Base-by-base conservation (phyloP, 2,113 vertebrate species). In the Rhinolophus sinicus region DNA sequence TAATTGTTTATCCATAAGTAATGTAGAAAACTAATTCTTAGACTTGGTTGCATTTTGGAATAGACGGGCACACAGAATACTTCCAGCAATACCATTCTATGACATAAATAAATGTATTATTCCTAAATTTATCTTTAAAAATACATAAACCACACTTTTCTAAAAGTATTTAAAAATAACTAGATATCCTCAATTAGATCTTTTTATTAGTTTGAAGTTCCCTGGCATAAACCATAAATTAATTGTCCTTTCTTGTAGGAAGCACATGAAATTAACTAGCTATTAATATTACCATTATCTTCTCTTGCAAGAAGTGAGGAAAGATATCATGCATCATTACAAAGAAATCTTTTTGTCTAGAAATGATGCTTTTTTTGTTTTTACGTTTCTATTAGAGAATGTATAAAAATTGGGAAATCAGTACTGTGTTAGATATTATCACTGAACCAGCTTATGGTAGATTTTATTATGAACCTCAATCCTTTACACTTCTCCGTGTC, bases 71-170 rank as follows among this genome's bases (percentile, higher is more conserved):
- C 6, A 28, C 3, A 67, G 19, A 69, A 58, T 47, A 62, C 12
- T 93, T 93, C 40, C 22, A 47, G 33, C 1, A 47, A 60, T 84
- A 69, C 22, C 5, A 60, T 67, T 76, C 10, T 52, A 58, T 85
- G 18, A 18, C 30, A 73, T 47, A 90, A 86, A 52, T 89, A 92
- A 87, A 60, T 38, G 22, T 13, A 54, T n/a, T 47, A 60, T 65
- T 54, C 13, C 4, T 12, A 88, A n/a, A 56, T 76, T 83, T 95
- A 75, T 64, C 33, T 81, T 82, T 94, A 40, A 95, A 75, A 90
- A 88, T 38, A 60, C 52, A 56, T 30, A 62, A 75, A 56, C 2
- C n/a, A 80, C 5, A 12, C 4, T 69, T 73, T 96, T 47, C 8
- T 10, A 16, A 56, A 80, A 80, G 35, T 80, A 56, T 78, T 91